phyloP scores from a whole-genome alignment of 2,888 invertebrate genomes.

The Megastigmus dorsalis region DNA sequence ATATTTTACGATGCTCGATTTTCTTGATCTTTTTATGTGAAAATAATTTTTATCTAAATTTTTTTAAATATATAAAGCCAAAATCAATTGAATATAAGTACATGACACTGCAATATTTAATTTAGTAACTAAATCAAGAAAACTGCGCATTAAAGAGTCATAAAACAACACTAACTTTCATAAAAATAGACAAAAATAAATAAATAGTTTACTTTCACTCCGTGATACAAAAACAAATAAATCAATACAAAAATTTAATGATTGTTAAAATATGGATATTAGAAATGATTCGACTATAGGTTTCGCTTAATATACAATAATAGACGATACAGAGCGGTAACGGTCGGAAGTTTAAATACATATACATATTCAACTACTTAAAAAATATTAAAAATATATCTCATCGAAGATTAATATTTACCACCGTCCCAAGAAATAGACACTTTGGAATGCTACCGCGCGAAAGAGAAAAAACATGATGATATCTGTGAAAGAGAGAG shows the following conservation, averaged over 20 bases:
- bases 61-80: not conserved
- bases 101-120: too few species aligned
- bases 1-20: slow-evolving; percentile 10
- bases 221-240: too few species aligned
- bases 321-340: slow-evolving; percentile 36
- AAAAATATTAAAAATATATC: slow-evolving; percentile 46
- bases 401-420: slow-evolving; percentile 36
- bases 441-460: slow-evolving; percentile 55
- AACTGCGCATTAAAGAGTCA: slow-evolving; percentile 13
- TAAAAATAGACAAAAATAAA: slow-evolving; percentile 26
- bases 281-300: slow-evolving; percentile 37
- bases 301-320: slow-evolving; percentile 33
- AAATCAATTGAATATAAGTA: not conserved
- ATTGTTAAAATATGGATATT: slow-evolving; percentile 13
- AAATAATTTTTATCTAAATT: slow-evolving; percentile 1
- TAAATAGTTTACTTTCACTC: slow-evolving; percentile 21
- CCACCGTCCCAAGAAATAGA: slow-evolving; percentile 36
- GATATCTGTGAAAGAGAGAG: slow-evolving; percentile 39
- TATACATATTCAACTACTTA: slow-evolving; percentile 36
- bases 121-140: slow-evolving; percentile 11
- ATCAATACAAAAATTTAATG: slow-evolving; percentile 30
- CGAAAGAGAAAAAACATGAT: slow-evolving; percentile 32
- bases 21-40: slow-evolving; percentile 5
- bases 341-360: slow-evolving; percentile 41
- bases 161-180: slow-evolving; percentile 1